phyloP scores from a whole-genome alignment of 2,113 vertebrate species.

The Dryoscopus gambensis region DNA sequence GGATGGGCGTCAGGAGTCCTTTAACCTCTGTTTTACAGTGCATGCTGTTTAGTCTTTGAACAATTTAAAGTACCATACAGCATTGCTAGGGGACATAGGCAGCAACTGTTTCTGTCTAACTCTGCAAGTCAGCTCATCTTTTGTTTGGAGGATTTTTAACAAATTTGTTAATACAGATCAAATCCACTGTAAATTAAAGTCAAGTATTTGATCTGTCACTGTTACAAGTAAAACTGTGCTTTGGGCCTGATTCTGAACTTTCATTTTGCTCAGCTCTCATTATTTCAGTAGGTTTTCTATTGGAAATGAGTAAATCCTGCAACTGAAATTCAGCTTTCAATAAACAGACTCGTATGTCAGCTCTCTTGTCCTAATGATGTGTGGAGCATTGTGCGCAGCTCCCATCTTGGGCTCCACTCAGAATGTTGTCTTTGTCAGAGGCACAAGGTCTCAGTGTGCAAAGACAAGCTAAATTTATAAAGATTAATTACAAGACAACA shows the following conservation, averaged over 20 bases:
- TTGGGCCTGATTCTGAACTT: not conserved
- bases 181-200: slow-evolving; percentile 19
- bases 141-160: not conserved
- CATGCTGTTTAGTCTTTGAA: slow-evolving; percentile 15
- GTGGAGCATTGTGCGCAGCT: slow-evolving; percentile 13
- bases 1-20: not conserved
- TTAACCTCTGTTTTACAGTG: not conserved
- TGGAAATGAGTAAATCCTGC: not conserved
- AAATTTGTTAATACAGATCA: slow-evolving; percentile 11
- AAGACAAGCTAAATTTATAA: slow-evolving; percentile 51
- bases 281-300: not conserved
- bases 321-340: slow-evolving; percentile 41
- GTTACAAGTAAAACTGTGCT: not conserved
- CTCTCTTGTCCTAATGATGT: slow-evolving; percentile 7
- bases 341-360: not conserved
- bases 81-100: not conserved
- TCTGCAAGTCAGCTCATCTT: not conserved
- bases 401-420: not conserved
- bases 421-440: slow-evolving; percentile 47
- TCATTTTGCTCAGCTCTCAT: not conserved
- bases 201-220: not conserved
- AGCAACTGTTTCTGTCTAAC: slow-evolving; percentile 39
- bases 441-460: slow-evolving; percentile 43
- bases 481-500: slow-evolving; percentile 32
- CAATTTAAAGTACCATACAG: not conserved